Evolutionary conservation across 2,797 vertebrate genomes (phyloP), one percentile per base, ranked within the genome.

Genomic region (Pelochelys cantorii): DNA sequence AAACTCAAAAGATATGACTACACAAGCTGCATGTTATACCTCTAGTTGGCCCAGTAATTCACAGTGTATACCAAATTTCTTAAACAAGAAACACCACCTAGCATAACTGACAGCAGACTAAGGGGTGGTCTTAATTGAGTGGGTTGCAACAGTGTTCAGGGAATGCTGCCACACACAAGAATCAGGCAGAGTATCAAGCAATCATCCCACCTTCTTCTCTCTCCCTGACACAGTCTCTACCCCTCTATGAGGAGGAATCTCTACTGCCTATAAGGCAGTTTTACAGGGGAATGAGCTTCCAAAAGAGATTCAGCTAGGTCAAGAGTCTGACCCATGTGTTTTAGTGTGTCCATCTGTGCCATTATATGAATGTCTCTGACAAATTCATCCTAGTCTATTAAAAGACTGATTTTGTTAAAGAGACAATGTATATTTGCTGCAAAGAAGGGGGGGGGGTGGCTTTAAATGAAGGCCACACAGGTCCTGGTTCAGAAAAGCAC

Each of bases 101-200:
- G 31, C 62, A n/a, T 27, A 77, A 77, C 27, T 48, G 48, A 48
- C 42, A 52, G 74, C 42, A 48, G 42, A 42, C 12, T 48, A 77
- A 52, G 74, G 25, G 12, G 20, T 34, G 10, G n/a, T 71, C n/a
- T 71, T 71, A 37, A 71, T 22, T 71, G 29, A n/a, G 31, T 22
- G 0, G 0, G 77, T 82, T 77, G 57, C 11, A 87, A 17, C 2
- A 11, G 12, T 34, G 4, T 53, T 60, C 11, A 34, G 34, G 2
- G 18, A 5, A 14, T 56, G 54, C 31, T 84, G 25, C 22, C 79
- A 77, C 29, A 79, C 23, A 57, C n/a, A 87, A 23, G 75, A 7
- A 71, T 11, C 5, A 1, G 3, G 29, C 20, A 93, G 55, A 25
- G 23, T 54, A 17, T 88, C 54, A 88, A 84, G 84, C 7, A 71